These are phyloP conservation scores for Diarsia mendica DNA, from an alignment of 2,888 invertebrate species.

Conservation along the genomic window DNA sequence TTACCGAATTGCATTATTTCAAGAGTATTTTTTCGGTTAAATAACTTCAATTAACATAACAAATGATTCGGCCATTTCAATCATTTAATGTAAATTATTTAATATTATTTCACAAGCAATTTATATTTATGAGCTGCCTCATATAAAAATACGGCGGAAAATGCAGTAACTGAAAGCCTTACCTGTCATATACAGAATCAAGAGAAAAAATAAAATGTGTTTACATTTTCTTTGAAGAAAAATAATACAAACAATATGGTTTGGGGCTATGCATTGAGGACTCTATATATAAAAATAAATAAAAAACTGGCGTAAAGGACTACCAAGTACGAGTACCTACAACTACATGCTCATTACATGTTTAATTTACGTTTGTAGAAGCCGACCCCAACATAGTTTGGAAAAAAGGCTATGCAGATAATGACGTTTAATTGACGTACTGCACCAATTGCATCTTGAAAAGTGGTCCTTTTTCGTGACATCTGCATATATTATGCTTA, in stretches of 20 bases:
- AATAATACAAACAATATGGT: neutral
- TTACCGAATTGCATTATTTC: constrained; percentile 29
- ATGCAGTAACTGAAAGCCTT: neutral
- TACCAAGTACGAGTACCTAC: neutral
- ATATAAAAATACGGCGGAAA: constrained; percentile 17
- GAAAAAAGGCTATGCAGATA: no score
- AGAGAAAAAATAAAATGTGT: constrained; percentile 8
- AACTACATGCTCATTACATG: neutral
- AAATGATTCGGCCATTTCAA: constrained; percentile 40
- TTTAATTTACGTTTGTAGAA: neutral
- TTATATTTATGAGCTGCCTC: constrained; percentile 29
- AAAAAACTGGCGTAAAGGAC: no score
- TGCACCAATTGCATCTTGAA: neutral
- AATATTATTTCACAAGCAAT: constrained; percentile 20
- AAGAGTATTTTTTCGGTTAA: constrained; percentile 28
- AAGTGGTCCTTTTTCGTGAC: no score
- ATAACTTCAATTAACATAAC: constrained; percentile 12
- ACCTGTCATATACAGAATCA: constrained; percentile 14
- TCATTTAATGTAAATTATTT: constrained; percentile 44
- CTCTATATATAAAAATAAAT: no score
- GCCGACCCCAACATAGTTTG: no score
- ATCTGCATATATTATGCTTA: no score
- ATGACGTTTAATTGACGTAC: neutral
- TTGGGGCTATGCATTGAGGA: neutral
- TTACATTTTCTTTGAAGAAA: constrained; percentile 12